Evolutionary conservation across 2,113 vertebrate genomes (phyloP).

Genomic region (Rhynchomys soricoides): DNA sequence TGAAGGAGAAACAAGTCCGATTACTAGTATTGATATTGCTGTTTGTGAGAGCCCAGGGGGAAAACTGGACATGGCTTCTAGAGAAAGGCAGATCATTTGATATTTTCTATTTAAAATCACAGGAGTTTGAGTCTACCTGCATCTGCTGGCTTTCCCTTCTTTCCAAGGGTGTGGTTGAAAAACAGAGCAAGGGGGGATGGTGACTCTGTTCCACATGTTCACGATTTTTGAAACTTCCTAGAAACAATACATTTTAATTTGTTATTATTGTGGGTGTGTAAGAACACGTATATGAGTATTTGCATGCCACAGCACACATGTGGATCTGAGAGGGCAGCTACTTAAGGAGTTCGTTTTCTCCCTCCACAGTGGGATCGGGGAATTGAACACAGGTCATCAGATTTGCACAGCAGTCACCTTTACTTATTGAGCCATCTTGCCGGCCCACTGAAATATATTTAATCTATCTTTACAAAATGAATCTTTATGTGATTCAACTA

Average conservation of each 20-base stretch:
- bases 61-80: neutral
- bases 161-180: neutral
- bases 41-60: neutral
- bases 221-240: neutral
- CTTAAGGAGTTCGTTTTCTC: neutral
- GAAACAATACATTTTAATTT: neutral
- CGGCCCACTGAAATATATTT: neutral
- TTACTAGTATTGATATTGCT: neutral
- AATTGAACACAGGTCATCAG: neutral
- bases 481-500: neutral
- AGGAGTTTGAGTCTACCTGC: neutral
- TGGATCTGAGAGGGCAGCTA: neutral
- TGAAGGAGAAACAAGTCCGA: neutral
- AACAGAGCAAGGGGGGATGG: neutral
- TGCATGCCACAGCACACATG: too few species aligned
- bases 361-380: too few species aligned
- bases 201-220: neutral
- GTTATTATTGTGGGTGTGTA: too few species aligned
- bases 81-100: neutral
- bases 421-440: neutral
- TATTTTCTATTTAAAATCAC: neutral
- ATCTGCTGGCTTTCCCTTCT: neutral
- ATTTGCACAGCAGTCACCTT: neutral
- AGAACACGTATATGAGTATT: neutral
- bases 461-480: neutral